A percentile compares a stretch with the other conserved stretches of the same genome.
Conservation (phyloP, 2,888 invertebrate species). For the Nipponacmea schrenckii region DNA sequence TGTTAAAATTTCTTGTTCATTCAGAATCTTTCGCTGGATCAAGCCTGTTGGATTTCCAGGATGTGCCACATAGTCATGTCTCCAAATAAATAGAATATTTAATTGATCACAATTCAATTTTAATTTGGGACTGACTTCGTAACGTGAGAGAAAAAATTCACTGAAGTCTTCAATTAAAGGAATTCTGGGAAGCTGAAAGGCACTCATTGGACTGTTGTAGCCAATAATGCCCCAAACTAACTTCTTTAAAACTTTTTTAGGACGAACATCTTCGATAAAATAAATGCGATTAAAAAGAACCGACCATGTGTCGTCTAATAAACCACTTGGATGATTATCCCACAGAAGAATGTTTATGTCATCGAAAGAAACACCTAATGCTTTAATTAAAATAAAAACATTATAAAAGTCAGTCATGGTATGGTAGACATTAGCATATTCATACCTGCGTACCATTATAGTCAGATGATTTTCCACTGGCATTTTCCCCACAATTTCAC, state of each 20-base stretch:
- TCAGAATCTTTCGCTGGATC: slow-evolving; percentile 61
- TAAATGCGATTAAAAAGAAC: slow-evolving; percentile 48
- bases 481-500: background rate
- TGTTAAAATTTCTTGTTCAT: slow-evolving; percentile 61
- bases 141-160: slow-evolving; percentile 55
- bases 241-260: slow-evolving; percentile 29
- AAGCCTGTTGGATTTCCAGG: slow-evolving; percentile 62
- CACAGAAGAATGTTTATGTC: slow-evolving; percentile 54
- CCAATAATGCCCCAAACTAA: slow-evolving; percentile 60
- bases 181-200: slow-evolving; percentile 40
- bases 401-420: slow-evolving; percentile 61
- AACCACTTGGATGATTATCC: slow-evolving; percentile 63
- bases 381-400: slow-evolving; percentile 48
- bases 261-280: background rate
- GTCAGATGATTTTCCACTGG: slow-evolving; percentile 32
- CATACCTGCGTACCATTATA: slow-evolving; percentile 52
- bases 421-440: slow-evolving; percentile 62
- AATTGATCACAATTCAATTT: slow-evolving; percentile 49
- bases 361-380: slow-evolving; percentile 39
- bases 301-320: slow-evolving; percentile 57
- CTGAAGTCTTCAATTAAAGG: slow-evolving; percentile 60
- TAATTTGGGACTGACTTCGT: slow-evolving; percentile 28
- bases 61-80: slow-evolving; percentile 65
- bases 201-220: slow-evolving; percentile 58
- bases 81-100: slow-evolving; percentile 59